Conservation (phyloP, 1,140 invertebrate species). For the Caenorhabditis briggsae region DNA sequence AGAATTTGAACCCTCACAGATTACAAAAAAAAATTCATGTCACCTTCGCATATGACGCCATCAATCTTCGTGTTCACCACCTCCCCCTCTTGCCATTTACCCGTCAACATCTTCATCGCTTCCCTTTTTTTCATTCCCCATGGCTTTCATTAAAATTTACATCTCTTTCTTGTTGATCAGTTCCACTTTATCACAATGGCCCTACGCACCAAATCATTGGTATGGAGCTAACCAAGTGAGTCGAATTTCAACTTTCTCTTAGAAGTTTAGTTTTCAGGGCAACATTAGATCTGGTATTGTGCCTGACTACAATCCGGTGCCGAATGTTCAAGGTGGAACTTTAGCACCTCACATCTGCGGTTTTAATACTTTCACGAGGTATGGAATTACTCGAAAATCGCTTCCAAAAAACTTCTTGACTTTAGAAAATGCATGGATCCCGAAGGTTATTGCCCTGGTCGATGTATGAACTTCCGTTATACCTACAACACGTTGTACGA, state of each 20-base stretch:
- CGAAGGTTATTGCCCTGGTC: conserved; percentile 64
- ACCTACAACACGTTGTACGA: conserved; percentile 68
- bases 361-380: conserved; percentile 65
- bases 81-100: background rate
- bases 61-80: conserved; percentile 49
- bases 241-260: background rate
- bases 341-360: conserved; percentile 67
- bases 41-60: conserved; percentile 21
- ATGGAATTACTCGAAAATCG: background rate
- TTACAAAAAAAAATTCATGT: conserved; percentile 27
- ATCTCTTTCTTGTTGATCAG: conserved; percentile 3
- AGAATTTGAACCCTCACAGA: conserved; percentile 19
- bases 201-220: conserved; percentile 66
- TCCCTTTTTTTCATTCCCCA: background rate
- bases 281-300: conserved; percentile 65
- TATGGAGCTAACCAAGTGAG: conserved; percentile 55
- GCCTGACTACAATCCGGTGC: conserved; percentile 62
- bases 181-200: conserved; percentile 41
- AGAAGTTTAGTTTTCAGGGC: conserved; percentile 30
- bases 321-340: conserved; percentile 61
- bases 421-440: conserved; percentile 69
- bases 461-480: conserved; percentile 68
- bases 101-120: background rate
- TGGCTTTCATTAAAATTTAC: conserved; percentile 44
- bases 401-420: background rate